phyloP scores from a whole-genome alignment of 2,797 vertebrate genomes.

The Tokudaia tokunoshimensis region DNA sequence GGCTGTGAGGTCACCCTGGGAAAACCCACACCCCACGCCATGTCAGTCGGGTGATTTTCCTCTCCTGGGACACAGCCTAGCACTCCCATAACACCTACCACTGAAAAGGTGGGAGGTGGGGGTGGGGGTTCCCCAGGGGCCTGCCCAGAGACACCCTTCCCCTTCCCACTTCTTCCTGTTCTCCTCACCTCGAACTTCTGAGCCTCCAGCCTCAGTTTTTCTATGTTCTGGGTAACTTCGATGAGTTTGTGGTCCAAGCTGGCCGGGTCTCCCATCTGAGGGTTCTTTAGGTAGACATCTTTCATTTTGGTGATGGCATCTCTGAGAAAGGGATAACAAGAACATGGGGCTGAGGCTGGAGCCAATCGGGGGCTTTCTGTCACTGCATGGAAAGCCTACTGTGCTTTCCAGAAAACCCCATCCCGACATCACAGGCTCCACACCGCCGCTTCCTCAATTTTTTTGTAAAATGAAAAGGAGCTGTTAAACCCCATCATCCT shows the following conservation, averaged over 20 bases:
- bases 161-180: background rate
- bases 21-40: background rate
- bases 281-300: slow-evolving; percentile 96
- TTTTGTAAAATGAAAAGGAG: background rate
- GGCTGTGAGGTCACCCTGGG: background rate
- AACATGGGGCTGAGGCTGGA: fast-evolving
- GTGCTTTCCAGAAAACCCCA: background rate
- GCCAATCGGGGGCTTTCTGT: background rate
- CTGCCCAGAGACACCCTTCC: background rate
- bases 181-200: slow-evolving; percentile 94
- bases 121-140: background rate
- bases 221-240: slow-evolving; percentile 94
- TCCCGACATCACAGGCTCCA: background rate
- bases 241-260: slow-evolving; percentile 94
- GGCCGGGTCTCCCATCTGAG: slow-evolving; percentile 95
- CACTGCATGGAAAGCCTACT: fast-evolving
- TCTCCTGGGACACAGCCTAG: background rate
- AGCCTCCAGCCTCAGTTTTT: slow-evolving; percentile 93
- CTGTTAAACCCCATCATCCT: background rate
- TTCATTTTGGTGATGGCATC: slow-evolving; percentile 97
- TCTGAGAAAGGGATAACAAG: slow-evolving; percentile 85
- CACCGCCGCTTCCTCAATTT: background rate
- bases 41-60: background rate
- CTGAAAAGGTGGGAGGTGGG: background rate
- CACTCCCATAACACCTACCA: too few relatives aligned